These are phyloP conservation scores for Drosophila novamexicana DNA, from an alignment of 1,140 invertebrate species.

Conservation along the genomic window DNA sequence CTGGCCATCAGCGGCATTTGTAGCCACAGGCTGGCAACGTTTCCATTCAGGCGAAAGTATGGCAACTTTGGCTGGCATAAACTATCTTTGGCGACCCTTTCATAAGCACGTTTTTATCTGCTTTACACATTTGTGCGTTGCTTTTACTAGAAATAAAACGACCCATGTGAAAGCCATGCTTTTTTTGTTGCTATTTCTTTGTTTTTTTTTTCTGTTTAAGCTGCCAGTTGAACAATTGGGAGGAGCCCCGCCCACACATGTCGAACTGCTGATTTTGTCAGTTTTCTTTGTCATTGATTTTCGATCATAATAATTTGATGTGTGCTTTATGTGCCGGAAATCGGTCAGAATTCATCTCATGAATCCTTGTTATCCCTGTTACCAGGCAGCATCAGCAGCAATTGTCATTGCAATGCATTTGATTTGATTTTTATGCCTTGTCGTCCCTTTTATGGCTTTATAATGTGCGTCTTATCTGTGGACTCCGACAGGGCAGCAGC, in stretches of 20 bases:
- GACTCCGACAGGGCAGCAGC: not conserved
- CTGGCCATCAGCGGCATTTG: constrained; percentile 46
- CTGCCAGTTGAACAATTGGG: constrained; percentile 30
- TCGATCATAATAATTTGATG: constrained; percentile 79
- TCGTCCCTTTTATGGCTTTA: constrained; percentile 42
- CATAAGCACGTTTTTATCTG: constrained; percentile 79
- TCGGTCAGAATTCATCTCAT: constrained; percentile 24
- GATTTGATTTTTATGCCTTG: constrained; percentile 72
- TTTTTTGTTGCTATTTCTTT: not conserved
- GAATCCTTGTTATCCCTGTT: constrained; percentile 1
- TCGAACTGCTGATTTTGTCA: constrained; percentile 71
- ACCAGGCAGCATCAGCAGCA: constrained; percentile 38
- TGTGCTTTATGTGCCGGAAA: constrained; percentile 76
- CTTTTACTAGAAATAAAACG: constrained; percentile 18
- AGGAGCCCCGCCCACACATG: not conserved
- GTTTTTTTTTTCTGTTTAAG: not conserved
- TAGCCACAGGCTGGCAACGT: constrained; percentile 23
- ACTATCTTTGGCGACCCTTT: constrained; percentile 74
- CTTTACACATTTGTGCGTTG: constrained; percentile 72
- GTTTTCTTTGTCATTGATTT: constrained; percentile 80
- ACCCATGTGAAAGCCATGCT: constrained; percentile 4
- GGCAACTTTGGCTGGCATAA: constrained; percentile 39
- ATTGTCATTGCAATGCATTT: constrained; percentile 69
- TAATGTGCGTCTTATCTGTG: constrained; percentile 39
- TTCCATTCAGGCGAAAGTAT: constrained; percentile 38